Conservation (phyloP, 2,797 vertebrate species). For the Rachycentron canadum region DNA sequence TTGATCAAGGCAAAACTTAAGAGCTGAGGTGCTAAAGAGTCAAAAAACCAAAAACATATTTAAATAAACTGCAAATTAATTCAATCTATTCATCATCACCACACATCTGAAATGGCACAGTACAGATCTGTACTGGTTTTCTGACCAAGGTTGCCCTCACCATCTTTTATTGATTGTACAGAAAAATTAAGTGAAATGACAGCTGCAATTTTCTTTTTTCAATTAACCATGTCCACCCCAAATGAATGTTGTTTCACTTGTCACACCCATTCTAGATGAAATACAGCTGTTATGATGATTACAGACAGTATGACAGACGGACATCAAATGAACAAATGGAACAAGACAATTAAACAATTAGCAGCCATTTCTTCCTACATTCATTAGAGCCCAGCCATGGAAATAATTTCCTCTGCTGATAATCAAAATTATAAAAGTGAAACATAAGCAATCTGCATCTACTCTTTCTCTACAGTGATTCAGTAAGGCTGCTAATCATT, state of each 20-base stretch:
- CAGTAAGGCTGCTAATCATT: slow-evolving; percentile 79
- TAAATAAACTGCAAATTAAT: slow-evolving; percentile 53
- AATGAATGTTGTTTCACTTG: slow-evolving; percentile 65
- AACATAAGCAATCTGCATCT: slow-evolving; percentile 22
- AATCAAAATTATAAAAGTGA: slow-evolving; percentile 23
- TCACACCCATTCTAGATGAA: slow-evolving; percentile 70
- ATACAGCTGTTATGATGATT: slow-evolving; percentile 75
- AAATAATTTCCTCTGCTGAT: slow-evolving; percentile 31
- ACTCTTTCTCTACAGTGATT: slow-evolving; percentile 24
- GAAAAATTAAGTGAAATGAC: neutral
- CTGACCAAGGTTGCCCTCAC: slow-evolving; percentile 29
- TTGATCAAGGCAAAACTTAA: neutral
- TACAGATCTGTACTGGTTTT: slow-evolving; percentile 39
- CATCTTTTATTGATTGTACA: neutral
- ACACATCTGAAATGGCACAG: slow-evolving; percentile 40
- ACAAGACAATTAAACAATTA: slow-evolving; percentile 88
- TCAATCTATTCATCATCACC: slow-evolving; percentile 36
- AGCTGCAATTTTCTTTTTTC: slow-evolving; percentile 15
- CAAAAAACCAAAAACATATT: slow-evolving; percentile 37
- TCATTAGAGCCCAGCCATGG: slow-evolving; percentile 26
- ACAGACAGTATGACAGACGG: slow-evolving; percentile 62
- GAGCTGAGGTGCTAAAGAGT: slow-evolving; percentile 4
- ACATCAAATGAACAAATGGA: slow-evolving; percentile 74
- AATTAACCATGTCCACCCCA: slow-evolving; percentile 53
- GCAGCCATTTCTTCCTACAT: slow-evolving; percentile 84